Evolutionary conservation across 2,113 vertebrate genomes (phyloP).

Genomic region (Ammodytes marinus): DNA sequence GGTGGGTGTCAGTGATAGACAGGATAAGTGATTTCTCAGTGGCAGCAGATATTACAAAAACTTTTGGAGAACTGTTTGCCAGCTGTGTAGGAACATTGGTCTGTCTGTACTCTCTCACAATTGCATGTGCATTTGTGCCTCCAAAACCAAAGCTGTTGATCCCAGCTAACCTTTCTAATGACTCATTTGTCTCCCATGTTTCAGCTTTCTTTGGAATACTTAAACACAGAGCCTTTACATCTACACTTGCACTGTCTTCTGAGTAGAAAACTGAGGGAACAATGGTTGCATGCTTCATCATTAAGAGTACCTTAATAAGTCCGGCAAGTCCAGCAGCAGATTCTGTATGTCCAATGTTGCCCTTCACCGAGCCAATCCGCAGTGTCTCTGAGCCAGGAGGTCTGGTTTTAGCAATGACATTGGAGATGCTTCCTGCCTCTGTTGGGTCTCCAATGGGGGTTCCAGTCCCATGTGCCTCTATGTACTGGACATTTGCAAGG

Average conservation of each 20-base stretch:
- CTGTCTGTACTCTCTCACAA: slow-evolving; percentile 85
- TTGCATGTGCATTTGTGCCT: slow-evolving; percentile 89
- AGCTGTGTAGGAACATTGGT: slow-evolving; percentile 23
- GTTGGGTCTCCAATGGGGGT: slow-evolving; percentile 85
- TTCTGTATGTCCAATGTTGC: slow-evolving; percentile 90
- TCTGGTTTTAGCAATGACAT: slow-evolving; percentile 78
- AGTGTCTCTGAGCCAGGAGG: slow-evolving; percentile 67
- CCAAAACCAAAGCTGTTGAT: slow-evolving; percentile 93
- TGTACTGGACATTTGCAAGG: slow-evolving; percentile 84
- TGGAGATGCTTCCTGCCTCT: slow-evolving; percentile 87
- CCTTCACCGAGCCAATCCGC: slow-evolving; percentile 88
- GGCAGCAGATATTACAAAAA: slow-evolving; percentile 88
- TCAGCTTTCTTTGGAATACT: slow-evolving; percentile 81
- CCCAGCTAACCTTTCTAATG: slow-evolving; percentile 84
- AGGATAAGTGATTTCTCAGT: slow-evolving; percentile 83
- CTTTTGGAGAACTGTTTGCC: slow-evolving; percentile 68
- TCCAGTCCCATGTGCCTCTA: slow-evolving; percentile 90
- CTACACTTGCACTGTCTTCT: slow-evolving; percentile 81
- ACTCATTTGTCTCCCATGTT: slow-evolving; percentile 82
- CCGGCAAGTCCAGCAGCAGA: slow-evolving; percentile 90
- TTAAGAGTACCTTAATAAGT: slow-evolving; percentile 92
- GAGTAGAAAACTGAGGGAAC: slow-evolving; percentile 90
- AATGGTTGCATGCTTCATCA: slow-evolving; percentile 90
- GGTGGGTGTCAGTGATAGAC: slow-evolving; percentile 77
- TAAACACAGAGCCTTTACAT: slow-evolving; percentile 83